Base-by-base conservation (phyloP, 2,797 vertebrate genomes). In the Erpetoichthys calabaricus region DNA sequence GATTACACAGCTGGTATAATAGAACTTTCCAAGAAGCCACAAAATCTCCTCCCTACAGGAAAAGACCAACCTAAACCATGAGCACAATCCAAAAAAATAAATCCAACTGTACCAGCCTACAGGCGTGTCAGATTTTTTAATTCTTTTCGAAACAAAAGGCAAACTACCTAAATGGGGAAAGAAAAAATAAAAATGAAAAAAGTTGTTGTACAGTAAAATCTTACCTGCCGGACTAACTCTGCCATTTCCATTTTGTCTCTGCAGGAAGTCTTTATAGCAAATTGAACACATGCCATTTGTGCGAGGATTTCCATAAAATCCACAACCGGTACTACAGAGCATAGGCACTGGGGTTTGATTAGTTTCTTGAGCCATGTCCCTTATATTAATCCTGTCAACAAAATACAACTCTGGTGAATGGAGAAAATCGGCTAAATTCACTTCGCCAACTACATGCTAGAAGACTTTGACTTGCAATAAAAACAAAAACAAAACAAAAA, bases 261-360 rank as follows among this genome's bases (percentile, higher is more conserved):
- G 90, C 56, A 92, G 81, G 59, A 87, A 87, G 64, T 92, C 89
- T 80, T 86, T 91, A 73, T 91, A 91, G 81, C 91, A 93, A 44
- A 91, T 77, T 0, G 91, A 92, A 60, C 90, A 92, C 84, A 93
- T 89, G 73, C 89, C 87, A 4, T 90, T 89, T 3, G 88, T 91
- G 7, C 89, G 86, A 60, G 86, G 86, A 61, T 86, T 91, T 58
- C 89, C 88, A 6, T 91, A 93, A 71, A 93, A 92, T 53, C 91
- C 89, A 51, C 91, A 93, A 66, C 90, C 89, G 50, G 85, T 91
- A 57, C 87, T 82, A 73, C 91, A 93, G 51, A 90, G 86, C 83
- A 89, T 83, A 68, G 89, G 89, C 73, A 73, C 86, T 76, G 88
- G 88, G 75, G 84, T 89, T 65, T 84, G 89, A 68, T 93, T 93